Evolutionary conservation across 2,797 vertebrate species (phyloP), one percentile per base, ranked within the genome.

Genomic region (Rhinatrema bivittatum): DNA sequence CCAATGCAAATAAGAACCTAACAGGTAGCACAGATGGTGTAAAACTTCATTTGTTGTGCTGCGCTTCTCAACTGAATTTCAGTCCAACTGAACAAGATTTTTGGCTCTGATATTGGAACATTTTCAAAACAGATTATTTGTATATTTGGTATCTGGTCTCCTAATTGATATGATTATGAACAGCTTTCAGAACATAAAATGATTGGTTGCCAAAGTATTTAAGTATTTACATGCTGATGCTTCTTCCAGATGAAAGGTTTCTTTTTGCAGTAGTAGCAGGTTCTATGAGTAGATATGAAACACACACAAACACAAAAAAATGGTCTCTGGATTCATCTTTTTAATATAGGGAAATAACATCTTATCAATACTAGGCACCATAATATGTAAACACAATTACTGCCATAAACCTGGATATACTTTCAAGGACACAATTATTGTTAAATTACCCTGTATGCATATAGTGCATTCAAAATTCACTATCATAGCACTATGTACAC

Each of bases 311-410:
- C 79, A 81, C 71, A 81, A 77, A 74, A 65, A n/a, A 55, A 65
- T 46, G 44, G 32, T 62, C 70, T 65, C 64, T 49, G 68, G 77
- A 72, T 81, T 87, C 84, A 82, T 87, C 76, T 63, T 74, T 90
- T 86, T 83, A 91, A 91, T 92, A 82, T 86, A 87, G 78, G 77
- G 79, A 88, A 83, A 89, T 78, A 81, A 87, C 78, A 85, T 83
- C 64, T 86, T 78, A 70, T 82, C 76, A 79, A 81, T 87, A 91
- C 82, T 87, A 97, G 90, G 92, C 93, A 94, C 92, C 90, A 90
- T 87, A 92, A 89, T 89, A 90, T 93, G 91, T 96, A 91, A 94
- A 94, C 86, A 89, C 84, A 74, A 79, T 72, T 72, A 83, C 81
- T 76, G 74, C 84, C 87, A 93, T 88, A 91, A 93, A 92, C 90